Base-by-base conservation (phyloP, 1,140 invertebrate species). In the Drosophila elegans region DNA sequence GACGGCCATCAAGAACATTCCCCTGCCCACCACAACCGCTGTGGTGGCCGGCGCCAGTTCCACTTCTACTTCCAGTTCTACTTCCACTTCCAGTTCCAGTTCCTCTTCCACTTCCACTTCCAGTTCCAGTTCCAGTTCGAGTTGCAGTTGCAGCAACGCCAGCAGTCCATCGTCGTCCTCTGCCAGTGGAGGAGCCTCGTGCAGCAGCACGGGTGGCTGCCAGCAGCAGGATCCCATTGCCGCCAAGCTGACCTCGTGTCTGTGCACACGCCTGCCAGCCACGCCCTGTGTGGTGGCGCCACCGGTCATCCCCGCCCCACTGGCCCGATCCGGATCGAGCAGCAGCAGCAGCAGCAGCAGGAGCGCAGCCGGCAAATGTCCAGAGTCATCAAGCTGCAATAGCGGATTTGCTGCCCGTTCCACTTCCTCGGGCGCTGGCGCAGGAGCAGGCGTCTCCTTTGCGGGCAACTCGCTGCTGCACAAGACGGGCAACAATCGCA, bases 201-300 rank as follows among this genome's bases (percentile, higher is more conserved):
- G 48, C 27, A 60, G 77, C 74, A 63, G 48, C 27, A 60, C 67
- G 51, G 73, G 66, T 21, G 68, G 85, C n/a, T 92, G 84, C 16
- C 86, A 92, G 32, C 86, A 92, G 32, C 86, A 92, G 56, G 93
- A 93, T 90, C 93, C 93, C 13, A 93, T 93, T 27, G 88, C 93
- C 16, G 93, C 93, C 53, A 93, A 93, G 67, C 61, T 93, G 7
- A 93, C 93, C 10, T 93, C 93, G 48, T 93, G 93, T 63, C 73
- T 93, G 6, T 93, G 93, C 71, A 93, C 92, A 39, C 84, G 91
- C 4, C 71, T 93, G 34, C 32, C 77, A 21, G 16, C 16, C 34
- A 78, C 82, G 27, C 59, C 80, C 51, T 3, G 51, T 27, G 32
- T 29, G 21, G 66, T 39, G 25, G 54, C 53, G 13, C 12, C 64